Conservation (phyloP, 37 sponge, comb jelly and placozoan genomes). For the Amphimedon queenslandica region DNA sequence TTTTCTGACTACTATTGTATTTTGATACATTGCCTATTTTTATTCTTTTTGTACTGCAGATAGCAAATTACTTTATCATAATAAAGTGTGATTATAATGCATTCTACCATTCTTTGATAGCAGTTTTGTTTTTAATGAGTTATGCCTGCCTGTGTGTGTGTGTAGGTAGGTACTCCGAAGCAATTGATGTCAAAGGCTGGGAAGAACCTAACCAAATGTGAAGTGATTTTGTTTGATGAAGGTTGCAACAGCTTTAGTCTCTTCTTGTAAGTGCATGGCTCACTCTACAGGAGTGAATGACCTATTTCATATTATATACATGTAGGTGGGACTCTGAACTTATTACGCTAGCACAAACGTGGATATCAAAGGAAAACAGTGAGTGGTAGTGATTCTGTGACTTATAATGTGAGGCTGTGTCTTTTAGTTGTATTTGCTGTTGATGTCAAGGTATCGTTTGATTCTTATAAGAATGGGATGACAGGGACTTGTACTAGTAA, state of each 20-base stretch:
- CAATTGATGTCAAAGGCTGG: slow-evolving; percentile 64
- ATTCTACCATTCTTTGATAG: too few relatives aligned
- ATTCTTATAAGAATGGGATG: slow-evolving; percentile 60
- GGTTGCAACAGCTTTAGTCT: slow-evolving; percentile 65
- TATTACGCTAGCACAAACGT: slow-evolving; percentile 79
- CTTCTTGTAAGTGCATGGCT: slow-evolving; percentile 46
- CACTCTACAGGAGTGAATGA: background rate
- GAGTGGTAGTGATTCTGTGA: background rate
- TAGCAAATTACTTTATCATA: too few relatives aligned
- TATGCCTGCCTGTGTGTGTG: too few relatives aligned
- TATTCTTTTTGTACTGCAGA: too few relatives aligned
- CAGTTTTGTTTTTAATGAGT: too few relatives aligned
- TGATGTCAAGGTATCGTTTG: slow-evolving; percentile 69
- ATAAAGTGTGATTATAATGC: too few relatives aligned
- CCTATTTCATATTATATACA: background rate
- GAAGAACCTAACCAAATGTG: slow-evolving; percentile 58
- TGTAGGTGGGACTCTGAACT: slow-evolving; percentile 80
- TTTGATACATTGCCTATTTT: too few relatives aligned
- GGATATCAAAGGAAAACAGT: slow-evolving; percentile 83
- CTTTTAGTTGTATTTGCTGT: slow-evolving; percentile 68
- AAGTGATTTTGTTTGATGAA: slow-evolving; percentile 68
- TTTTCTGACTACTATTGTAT: too few relatives aligned
- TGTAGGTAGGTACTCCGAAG: slow-evolving; percentile 40
- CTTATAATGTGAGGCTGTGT: background rate
- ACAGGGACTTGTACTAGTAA: slow-evolving; percentile 61